Evolutionary conservation across 1,140 invertebrate species (phyloP), one percentile per base, ranked within the genome.

Genomic region (Polypedilum vanderplanki): DNA sequence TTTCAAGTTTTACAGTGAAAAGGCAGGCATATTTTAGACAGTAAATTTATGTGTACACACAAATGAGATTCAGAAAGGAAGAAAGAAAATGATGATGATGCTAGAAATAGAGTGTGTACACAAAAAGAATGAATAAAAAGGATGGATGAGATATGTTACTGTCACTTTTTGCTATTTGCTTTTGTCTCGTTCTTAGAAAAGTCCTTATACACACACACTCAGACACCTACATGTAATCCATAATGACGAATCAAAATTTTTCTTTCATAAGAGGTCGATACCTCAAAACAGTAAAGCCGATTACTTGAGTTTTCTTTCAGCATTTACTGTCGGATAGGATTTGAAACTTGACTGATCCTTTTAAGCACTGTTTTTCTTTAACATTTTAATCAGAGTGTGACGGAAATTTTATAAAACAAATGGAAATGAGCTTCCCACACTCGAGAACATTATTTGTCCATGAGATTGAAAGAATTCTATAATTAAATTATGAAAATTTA

Each of bases 401-500:
- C 24, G 24, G 5, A 33, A 33, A 33, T 33, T n/a, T 33, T 33
- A 33, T 57, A n/a, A 57, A 9, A 57, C 15, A 4, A 57, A 57
- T n/a, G 12, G 10, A 57, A 12, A 57, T 15, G 4, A 57, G 15
- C 12, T 12, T 57, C 12, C 12, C 46, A 57, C 46, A 12, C 12
- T 57, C 46, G 1, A 15, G 9, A 4, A 15, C 4, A n/a, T 12
- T 57, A n/a, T 15, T 57, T n/a, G n/a, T n/a, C n/a, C n/a, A n/a
- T 57, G 46, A 15, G 10, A 57, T 57, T 15, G n/a, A n/a, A n/a
- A n/a, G 46, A 57, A 57, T 12, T n/a, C n/a, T 57, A n/a, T 57
- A 57, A 57, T 57, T 57, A 12, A 57, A 57, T 57, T 57, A 57
- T 57, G 12, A 57, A 57, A 57, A 57, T 57, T 57, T 57, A 57